Conservation (phyloP, 2,888 invertebrate species). For the Drosophila greeni region DNA sequence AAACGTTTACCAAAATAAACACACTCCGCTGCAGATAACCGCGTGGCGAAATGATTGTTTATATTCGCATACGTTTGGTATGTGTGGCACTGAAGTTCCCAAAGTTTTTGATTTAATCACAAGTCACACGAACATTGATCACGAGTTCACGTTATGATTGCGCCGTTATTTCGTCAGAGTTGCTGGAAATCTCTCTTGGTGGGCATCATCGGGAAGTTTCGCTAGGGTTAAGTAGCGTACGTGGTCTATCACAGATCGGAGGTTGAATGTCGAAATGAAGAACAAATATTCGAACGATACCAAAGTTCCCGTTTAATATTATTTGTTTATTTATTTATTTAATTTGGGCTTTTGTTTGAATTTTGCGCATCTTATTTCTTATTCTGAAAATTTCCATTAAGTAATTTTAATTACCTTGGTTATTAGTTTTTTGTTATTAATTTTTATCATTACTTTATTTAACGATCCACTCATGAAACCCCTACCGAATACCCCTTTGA, state of each 20-base stretch:
- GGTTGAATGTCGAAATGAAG: not conserved
- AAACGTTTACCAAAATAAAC: constrained; percentile 45
- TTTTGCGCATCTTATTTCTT: not conserved
- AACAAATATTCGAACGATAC: not conserved
- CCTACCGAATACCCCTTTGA: not conserved
- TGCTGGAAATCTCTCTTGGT: constrained; percentile 9
- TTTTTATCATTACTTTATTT: no score
- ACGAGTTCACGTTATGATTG: constrained; percentile 23
- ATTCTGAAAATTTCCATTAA: no score
- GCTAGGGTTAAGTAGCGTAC: not conserved
- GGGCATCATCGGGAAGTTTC: not conserved
- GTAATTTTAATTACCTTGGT: no score
- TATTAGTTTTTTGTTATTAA: no score
- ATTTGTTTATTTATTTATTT: no score
- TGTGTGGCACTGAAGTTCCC: constrained; percentile 13
- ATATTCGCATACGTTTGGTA: constrained; percentile 14
- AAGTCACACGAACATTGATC: constrained; percentile 31
- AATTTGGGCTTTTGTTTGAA: not conserved
- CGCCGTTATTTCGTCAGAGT: constrained; percentile 5
- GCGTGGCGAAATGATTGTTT: constrained; percentile 21
- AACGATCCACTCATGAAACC: no score
- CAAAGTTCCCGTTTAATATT: not conserved
- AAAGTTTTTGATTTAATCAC: constrained; percentile 19
- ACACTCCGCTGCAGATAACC: constrained; percentile 38
- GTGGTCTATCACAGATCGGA: not conserved